These are phyloP conservation scores for Chanos chanos DNA, from an alignment of 2,797 vertebrate species.

Conservation along the genomic window DNA sequence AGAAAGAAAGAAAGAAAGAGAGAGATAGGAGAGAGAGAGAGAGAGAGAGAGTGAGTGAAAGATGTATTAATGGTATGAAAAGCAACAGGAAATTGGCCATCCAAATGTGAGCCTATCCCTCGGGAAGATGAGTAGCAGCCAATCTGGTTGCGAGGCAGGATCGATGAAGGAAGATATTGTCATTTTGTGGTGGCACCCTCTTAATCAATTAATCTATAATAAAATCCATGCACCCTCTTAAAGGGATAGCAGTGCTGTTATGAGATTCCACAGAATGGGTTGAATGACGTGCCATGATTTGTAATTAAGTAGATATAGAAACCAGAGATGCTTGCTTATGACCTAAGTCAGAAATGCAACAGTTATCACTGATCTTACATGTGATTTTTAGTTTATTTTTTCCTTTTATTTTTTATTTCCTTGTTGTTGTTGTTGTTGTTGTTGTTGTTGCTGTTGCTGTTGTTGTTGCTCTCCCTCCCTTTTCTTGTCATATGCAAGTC, in stretches of 20 bases:
- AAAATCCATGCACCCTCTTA: conserved; percentile 62
- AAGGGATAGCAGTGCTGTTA: conserved; percentile 55
- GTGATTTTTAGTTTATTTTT: not conserved
- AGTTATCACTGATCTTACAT: not conserved
- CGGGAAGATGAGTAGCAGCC: conserved; percentile 61
- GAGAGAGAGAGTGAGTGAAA: conserved; percentile 29
- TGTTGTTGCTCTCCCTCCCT: too few relatives aligned
- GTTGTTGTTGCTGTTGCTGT: too few relatives aligned
- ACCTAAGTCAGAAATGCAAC: not conserved
- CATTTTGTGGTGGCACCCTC: conserved; percentile 62
- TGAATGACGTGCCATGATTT: conserved; percentile 37
- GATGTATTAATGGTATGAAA: conserved; percentile 35
- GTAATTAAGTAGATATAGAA: conserved; percentile 35
- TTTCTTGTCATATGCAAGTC: too few relatives aligned
- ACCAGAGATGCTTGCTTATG: not conserved
- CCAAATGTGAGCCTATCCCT: conserved; percentile 40
- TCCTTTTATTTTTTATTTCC: not conserved
- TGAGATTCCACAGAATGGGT: conserved; percentile 33
- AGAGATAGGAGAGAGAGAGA: conserved; percentile 43
- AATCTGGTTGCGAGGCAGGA: conserved; percentile 72
- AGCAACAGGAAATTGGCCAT: conserved; percentile 62
- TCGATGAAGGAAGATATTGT: conserved; percentile 77
- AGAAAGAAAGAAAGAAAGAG: conserved; percentile 32
- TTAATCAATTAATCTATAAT: conserved; percentile 79
- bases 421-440: too few relatives aligned